Evolutionary conservation across 2,888 invertebrate genomes (phyloP).

Genomic region (Eristalis arbustorum): DNA sequence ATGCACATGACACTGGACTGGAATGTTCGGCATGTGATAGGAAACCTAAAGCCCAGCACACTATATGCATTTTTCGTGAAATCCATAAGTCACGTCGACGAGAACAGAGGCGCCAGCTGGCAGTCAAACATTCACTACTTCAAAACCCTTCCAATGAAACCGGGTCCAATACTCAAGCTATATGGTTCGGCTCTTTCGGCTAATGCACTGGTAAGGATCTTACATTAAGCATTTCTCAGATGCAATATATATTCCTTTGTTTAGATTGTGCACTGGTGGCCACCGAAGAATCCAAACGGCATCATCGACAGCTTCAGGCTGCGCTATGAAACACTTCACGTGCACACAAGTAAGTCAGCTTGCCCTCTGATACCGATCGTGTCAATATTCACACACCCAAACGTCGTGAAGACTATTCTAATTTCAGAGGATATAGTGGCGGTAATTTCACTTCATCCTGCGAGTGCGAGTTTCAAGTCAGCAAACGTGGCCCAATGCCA

Average conservation of each 20-base stretch:
- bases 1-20: slow-evolving; percentile 80
- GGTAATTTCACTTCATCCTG: slow-evolving; percentile 20
- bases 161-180: slow-evolving; percentile 73
- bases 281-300: slow-evolving; percentile 76
- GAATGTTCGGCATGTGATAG: slow-evolving; percentile 83
- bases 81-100: slow-evolving; percentile 91
- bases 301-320: slow-evolving; percentile 74
- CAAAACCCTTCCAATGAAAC: slow-evolving; percentile 82
- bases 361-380: too few species aligned
- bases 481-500: slow-evolving; percentile 74
- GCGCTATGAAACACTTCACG: slow-evolving; percentile 59
- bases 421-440: background rate
- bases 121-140: slow-evolving; percentile 92
- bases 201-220: slow-evolving; percentile 74
- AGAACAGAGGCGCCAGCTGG: slow-evolving; percentile 85
- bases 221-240: background rate
- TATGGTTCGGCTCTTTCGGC: slow-evolving; percentile 73
- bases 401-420: background rate
- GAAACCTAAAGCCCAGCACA: slow-evolving; percentile 90
- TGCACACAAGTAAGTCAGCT: slow-evolving; percentile 42
- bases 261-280: slow-evolving; percentile 78
- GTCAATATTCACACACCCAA: too few species aligned
- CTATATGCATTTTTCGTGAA: slow-evolving; percentile 97
- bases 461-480: slow-evolving; percentile 1
- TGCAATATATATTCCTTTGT: background rate